Base-by-base conservation (phyloP, 2,797 vertebrate species). In the Diplodus sargus region DNA sequence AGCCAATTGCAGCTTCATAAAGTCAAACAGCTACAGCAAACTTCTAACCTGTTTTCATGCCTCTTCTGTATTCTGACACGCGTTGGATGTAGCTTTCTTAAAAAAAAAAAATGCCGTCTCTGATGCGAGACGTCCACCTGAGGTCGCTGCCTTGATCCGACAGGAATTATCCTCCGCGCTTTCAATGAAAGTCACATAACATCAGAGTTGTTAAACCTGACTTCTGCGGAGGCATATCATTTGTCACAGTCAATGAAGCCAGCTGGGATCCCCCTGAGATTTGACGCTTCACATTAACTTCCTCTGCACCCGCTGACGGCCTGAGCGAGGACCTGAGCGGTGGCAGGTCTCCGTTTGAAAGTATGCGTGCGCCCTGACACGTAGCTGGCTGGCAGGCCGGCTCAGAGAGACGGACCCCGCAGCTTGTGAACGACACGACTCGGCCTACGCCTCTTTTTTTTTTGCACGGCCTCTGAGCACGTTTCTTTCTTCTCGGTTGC, bases 401-500 rank as follows among this genome's bases (percentile, higher is more conserved):
- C 83, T 83, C 76, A 12, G 66, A 56, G 67, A 78, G 67, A 78
- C 25, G 65, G 76, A 78, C 73, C 76, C 82, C 45, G 68, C 42
- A 57, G 79, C 85, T 78, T 54, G 71, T 53, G 76, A 78, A 74
- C 81, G 74, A 79, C 83, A 67, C 25, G 57, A 67, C 73, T 67
- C 74, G 61, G 76, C 84, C 86, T 60, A 81, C 66, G 70, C 78
- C 77, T 90, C 68, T 87, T 84, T 83, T 83, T 83, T 25, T 25
- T 25, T 25, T 25, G 65, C 84, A 76, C 75, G 84, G 84, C 57
- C 81, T 82, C 67, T 7, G 22, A 83, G 78, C 79, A 72, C 13
- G 70, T 90, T 85, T 82, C 76, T 76, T 62, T 86, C 65, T 71
- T 34, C 60, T 57, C 58, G 34, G 90, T 93, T 91, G 79, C 91